Conservation (phyloP, 2,888 invertebrate genomes). For the Leuctra nigra region DNA sequence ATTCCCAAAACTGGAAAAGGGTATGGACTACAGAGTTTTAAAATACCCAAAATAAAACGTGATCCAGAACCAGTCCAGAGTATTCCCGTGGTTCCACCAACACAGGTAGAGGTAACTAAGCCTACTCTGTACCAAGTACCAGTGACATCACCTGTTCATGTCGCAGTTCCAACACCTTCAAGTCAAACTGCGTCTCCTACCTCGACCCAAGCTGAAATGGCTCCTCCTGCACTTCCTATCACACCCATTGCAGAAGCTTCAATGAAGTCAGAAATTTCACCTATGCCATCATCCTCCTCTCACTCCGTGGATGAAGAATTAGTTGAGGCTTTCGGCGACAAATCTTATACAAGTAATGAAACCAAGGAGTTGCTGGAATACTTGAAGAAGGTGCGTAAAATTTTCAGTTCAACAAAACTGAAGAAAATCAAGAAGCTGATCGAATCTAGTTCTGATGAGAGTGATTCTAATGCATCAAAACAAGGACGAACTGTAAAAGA, state of each 20-base stretch:
- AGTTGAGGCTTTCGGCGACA: constrained; percentile 35
- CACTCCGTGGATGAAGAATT: constrained; percentile 31
- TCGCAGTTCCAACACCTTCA: too few species aligned
- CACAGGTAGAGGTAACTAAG: too few species aligned
- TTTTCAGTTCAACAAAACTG: constrained; percentile 45
- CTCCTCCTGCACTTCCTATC: too few species aligned
- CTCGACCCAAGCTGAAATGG: too few species aligned
- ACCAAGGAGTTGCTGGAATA: constrained; percentile 38
- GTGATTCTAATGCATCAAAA: constrained; percentile 20
- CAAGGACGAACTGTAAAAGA: constrained; percentile 22
- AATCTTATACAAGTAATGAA: constrained; percentile 35
- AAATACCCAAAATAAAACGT: constrained; percentile 47
- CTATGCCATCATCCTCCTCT: not conserved
- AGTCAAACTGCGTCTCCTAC: too few species aligned
- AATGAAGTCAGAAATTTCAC: not conserved
- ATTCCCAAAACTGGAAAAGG: constrained; percentile 42
- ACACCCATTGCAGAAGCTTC: not conserved
- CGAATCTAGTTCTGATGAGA: constrained; percentile 47
- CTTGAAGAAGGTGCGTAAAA: constrained; percentile 42
- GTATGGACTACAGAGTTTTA: constrained; percentile 46
- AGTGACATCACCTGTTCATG: too few species aligned
- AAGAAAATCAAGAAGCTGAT: constrained; percentile 49
- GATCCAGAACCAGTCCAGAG: constrained; percentile 13
- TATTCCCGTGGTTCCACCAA: too few species aligned
- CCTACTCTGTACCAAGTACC: too few species aligned